These are phyloP conservation scores for Eupithecia inturbata DNA, from an alignment of 2,888 invertebrate genomes.

Conservation along the genomic window DNA sequence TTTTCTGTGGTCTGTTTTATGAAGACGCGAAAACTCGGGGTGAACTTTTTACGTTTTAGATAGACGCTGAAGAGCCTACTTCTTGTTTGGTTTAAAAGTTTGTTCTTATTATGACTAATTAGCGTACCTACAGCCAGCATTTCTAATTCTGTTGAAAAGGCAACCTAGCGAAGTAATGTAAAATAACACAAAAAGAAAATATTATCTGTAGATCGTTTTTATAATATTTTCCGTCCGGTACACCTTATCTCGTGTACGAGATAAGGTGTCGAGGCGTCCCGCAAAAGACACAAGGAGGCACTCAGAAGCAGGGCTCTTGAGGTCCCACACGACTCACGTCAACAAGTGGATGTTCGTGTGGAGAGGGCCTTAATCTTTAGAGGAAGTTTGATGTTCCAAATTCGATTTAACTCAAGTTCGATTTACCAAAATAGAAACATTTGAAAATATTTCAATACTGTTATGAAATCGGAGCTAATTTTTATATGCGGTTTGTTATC, in stretches of 20 bases:
- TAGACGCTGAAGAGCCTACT: constrained; percentile 12
- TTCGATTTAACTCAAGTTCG: background rate
- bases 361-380: constrained; percentile 32
- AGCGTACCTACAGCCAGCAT: background rate
- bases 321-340: constrained; percentile 58
- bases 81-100: constrained; percentile 20
- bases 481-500: background rate
- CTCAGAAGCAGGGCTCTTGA: constrained; percentile 70
- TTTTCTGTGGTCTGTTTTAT: constrained; percentile 55
- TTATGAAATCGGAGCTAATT: background rate
- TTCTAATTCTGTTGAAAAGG: background rate
- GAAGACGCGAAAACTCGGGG: constrained; percentile 41
- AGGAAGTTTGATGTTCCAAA: constrained; percentile 27
- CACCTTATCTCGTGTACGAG: no score
- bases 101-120: constrained; percentile 20
- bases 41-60: constrained; percentile 31
- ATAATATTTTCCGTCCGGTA: no score
- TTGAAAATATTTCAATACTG: background rate
- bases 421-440: constrained; percentile 1
- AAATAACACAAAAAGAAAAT: background rate
- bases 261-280: constrained; percentile 53
- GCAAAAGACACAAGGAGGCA: constrained; percentile 70
- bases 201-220: no score
- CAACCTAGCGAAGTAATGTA: background rate
- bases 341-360: constrained; percentile 76